Conservation (phyloP, 2,113 vertebrate genomes). For the Urocitellus parryii region DNA sequence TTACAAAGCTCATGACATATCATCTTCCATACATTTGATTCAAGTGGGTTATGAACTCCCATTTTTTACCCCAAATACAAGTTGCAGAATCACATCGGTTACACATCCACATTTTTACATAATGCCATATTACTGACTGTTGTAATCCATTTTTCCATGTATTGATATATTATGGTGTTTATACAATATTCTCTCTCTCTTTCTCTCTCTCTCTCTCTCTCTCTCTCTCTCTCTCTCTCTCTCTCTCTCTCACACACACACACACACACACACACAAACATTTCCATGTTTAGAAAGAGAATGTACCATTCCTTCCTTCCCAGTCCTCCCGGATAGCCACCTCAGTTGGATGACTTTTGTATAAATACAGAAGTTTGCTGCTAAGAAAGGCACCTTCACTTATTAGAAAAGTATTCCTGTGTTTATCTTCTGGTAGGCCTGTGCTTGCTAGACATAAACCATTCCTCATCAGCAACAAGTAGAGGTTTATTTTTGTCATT, state of each 20-base stretch:
- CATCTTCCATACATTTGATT: too few species aligned
- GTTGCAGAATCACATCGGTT: too few species aligned
- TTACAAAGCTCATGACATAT: too few species aligned
- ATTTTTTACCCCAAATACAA: too few species aligned
- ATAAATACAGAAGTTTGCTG: conserved; percentile 81
- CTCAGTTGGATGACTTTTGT: conserved; percentile 58
- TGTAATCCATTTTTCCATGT: conserved; percentile 61
- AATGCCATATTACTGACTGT: too few species aligned
- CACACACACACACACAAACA: neutral
- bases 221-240: too few species aligned
- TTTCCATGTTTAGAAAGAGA: conserved; percentile 80
- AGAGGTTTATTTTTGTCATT: conserved; percentile 79
- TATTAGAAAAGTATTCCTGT: conserved; percentile 78
- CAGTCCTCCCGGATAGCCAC: conserved; percentile 4
- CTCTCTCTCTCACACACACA: neutral
- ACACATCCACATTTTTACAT: too few species aligned
- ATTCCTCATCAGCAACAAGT: conserved; percentile 70
- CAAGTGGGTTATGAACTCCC: too few species aligned
- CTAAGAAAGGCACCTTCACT: conserved; percentile 72
- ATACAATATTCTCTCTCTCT: neutral
- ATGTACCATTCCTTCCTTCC: conserved; percentile 48
- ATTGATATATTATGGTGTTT: conserved; percentile 53
- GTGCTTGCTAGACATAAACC: conserved; percentile 77
- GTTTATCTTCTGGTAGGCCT: conserved; percentile 80
- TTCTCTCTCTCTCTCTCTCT: too few species aligned